Evolutionary conservation across 2,888 invertebrate genomes (phyloP).

Genomic region (Caenorhabditis becei): DNA sequence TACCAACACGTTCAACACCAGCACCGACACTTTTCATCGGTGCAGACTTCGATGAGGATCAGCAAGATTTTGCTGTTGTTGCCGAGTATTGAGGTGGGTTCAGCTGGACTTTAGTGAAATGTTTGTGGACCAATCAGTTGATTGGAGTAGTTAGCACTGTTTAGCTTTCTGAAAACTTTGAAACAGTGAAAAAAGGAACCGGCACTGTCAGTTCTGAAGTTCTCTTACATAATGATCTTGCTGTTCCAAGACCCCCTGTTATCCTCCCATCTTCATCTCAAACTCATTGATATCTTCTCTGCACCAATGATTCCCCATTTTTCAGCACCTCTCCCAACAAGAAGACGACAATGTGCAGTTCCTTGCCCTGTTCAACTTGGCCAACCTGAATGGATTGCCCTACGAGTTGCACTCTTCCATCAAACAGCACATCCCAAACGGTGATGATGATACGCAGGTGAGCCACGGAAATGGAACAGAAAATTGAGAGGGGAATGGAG

Average conservation of each 20-base stretch:
- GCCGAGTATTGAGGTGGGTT: conserved; percentile 70
- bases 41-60: conserved; percentile 69
- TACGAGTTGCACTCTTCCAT: conserved; percentile 74
- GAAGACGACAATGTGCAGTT: conserved; percentile 77
- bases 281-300: too few species aligned
- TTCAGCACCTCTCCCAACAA: conserved; percentile 76
- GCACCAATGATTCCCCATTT: background rate
- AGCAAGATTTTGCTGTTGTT: conserved; percentile 69
- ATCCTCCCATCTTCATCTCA: too few species aligned
- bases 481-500: background rate
- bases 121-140: too few species aligned
- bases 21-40: conserved; percentile 66
- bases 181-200: background rate
- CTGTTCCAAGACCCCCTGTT: too few species aligned
- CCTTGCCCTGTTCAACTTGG: conserved; percentile 75
- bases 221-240: too few species aligned
- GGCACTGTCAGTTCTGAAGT: too few species aligned
- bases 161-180: too few species aligned
- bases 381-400: conserved; percentile 74
- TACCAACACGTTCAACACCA: conserved; percentile 72
- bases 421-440: conserved; percentile 64
- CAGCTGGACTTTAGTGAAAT: too few species aligned
- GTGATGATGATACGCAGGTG: conserved; percentile 68
- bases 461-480: background rate
- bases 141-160: background rate